Evolutionary conservation across 2,797 vertebrate genomes (phyloP).

Genomic region (Morus bassanus): DNA sequence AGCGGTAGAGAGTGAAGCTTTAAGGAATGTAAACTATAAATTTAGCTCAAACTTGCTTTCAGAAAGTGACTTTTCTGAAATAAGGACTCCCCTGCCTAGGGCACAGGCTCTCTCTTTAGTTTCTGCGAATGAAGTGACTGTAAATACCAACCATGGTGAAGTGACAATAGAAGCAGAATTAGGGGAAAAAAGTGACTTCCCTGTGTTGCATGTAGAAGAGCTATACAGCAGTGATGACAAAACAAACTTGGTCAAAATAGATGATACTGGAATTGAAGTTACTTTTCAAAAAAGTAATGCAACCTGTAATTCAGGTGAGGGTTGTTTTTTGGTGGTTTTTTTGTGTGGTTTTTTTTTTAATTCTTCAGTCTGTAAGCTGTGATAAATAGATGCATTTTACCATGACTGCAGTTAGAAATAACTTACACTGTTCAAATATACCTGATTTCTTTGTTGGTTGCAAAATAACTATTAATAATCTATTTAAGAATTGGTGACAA

Average conservation of each 20-base stretch:
- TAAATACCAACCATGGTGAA: neutral
- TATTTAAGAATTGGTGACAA: neutral
- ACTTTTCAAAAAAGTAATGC: conserved; percentile 19
- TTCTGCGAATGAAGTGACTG: neutral
- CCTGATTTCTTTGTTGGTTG: neutral
- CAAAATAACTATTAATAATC: neutral
- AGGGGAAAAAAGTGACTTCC: neutral
- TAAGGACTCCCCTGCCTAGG: neutral
- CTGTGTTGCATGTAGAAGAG: neutral
- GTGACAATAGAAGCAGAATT: neutral
- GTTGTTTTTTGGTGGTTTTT: neutral
- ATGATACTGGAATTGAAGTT: neutral
- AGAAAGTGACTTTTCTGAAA: conserved; percentile 11
- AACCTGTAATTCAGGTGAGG: conserved; percentile 60
- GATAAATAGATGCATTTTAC: neutral
- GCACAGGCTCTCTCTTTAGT: neutral
- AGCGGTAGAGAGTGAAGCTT: neutral
- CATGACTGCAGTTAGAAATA: neutral
- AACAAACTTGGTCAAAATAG: neutral
- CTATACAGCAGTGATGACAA: neutral
- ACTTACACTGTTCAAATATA: neutral
- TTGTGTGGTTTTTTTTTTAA: neutral
- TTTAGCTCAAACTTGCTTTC: neutral
- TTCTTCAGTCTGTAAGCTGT: neutral
- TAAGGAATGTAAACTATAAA: neutral